Evolutionary conservation across 37 sponge, comb jelly and placozoan genomes (phyloP).

Genomic region (Beroe ovata): DNA sequence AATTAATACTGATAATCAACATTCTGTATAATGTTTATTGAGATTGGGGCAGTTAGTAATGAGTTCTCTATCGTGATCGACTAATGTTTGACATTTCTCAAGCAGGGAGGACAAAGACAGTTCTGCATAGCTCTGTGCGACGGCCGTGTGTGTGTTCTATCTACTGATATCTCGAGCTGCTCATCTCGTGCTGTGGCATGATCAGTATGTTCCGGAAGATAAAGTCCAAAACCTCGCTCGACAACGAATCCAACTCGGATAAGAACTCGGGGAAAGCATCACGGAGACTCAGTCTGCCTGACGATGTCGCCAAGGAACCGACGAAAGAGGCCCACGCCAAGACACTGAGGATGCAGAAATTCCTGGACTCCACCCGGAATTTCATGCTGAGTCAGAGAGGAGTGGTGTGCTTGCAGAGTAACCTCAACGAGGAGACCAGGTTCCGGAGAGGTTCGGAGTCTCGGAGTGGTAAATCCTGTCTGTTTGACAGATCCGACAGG

Average conservation of each 20-base stretch:
- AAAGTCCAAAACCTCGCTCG: not conserved
- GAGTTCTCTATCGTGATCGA: too few species aligned
- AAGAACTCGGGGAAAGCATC: not conserved
- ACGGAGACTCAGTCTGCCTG: not conserved
- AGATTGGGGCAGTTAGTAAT: too few species aligned
- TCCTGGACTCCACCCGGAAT: conserved; percentile 49
- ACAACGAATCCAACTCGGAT: not conserved
- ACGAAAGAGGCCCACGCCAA: not conserved
- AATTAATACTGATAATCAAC: too few species aligned
- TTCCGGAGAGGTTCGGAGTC: not conserved
- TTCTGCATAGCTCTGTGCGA: too few species aligned
- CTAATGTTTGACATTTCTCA: not conserved
- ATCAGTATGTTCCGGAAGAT: not conserved
- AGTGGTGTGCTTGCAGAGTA: not conserved
- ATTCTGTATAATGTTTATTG: too few species aligned
- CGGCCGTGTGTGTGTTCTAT: too few species aligned
- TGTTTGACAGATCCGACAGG: conserved; percentile 20
- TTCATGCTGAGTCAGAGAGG: conserved; percentile 34
- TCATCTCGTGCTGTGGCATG: too few species aligned
- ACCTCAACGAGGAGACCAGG: not conserved
- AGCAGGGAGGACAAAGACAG: not conserved
- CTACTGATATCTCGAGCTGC: too few species aligned
- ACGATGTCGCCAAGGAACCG: not conserved
- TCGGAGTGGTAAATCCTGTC: conserved; percentile 43
- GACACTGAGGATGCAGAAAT: conserved; percentile 33